These are phyloP conservation scores for Protosalanx chinensis DNA, from an alignment of 2,797 vertebrate genomes.

Conservation along the genomic window DNA sequence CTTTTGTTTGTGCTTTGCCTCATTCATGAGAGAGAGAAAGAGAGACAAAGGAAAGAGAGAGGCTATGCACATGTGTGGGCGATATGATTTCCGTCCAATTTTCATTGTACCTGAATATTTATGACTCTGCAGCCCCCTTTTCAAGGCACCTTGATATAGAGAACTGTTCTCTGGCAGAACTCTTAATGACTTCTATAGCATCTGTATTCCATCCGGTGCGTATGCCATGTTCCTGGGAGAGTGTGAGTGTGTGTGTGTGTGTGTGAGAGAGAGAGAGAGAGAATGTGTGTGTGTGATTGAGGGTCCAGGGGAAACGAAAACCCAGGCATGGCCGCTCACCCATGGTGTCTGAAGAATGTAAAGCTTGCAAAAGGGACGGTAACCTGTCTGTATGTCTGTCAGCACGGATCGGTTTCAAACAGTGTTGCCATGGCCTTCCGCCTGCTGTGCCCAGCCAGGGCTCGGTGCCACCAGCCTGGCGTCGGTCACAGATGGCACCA, in stretches of 20 bases:
- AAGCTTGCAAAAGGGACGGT: constrained; percentile 52
- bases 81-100: neutral
- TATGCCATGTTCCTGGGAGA: constrained; percentile 14
- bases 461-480: constrained; percentile 10
- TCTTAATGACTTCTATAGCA: neutral
- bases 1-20: neutral
- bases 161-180: neutral
- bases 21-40: neutral
- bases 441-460: constrained; percentile 19
- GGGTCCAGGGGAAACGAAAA: constrained; percentile 51
- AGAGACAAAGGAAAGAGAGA: neutral
- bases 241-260: constrained; percentile 6
- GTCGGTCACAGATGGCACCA: neutral
- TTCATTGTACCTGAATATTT: neutral
- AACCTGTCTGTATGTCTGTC: constrained; percentile 61
- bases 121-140: neutral
- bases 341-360: constrained; percentile 56
- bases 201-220: neutral
- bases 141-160: neutral
- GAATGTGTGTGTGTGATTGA: constrained; percentile 14
- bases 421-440: constrained; percentile 49
- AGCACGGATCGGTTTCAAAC: constrained; percentile 62
- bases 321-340: constrained; percentile 44
- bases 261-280: constrained; percentile 5
- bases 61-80: neutral